Evolutionary conservation across 2,888 invertebrate species (phyloP), one percentile per base, ranked within the genome.

Genomic region (Mesorhabditis spiculigera): DNA sequence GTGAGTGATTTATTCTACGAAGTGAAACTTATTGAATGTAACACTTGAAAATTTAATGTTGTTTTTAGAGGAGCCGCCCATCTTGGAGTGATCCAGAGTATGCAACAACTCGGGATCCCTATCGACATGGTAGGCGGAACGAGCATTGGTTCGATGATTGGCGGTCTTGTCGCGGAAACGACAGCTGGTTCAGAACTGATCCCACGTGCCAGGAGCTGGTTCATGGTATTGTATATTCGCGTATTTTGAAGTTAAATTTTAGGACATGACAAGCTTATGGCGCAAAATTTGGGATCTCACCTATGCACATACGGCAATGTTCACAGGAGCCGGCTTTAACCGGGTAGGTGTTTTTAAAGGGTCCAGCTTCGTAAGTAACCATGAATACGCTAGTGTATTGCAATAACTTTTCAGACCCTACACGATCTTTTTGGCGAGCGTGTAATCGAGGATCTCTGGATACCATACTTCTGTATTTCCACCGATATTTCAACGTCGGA

Each of bases 101-200:
- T 97, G 87, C 91, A 91, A 89, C 95, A 98, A 87, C 93, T 94
- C 8, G 95, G 95, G 5, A 95, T 99, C 80, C 98, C 98, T 0
- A 93, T 99, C 73, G 98, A 98, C 87, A 95, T 98, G 93, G 93
- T 98, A 1, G 98, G 96, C 0, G 98, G 98, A 0, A 96, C 96
- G 10, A 95, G 95, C 86, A 98, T 98, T 79, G 97, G 97, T 5
- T 93, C 97, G 0, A 92, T 98, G 83, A 94, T 98, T 92, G 96
- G 96, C 0, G 96, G 94, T 0, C 88, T 97, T 0, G 98, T 70
- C 50, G 73, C 73, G 4, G 72, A 69, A 5, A 71, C 72, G 6
- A 72, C 74, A 13, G 70, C 72, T 62, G 10, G 63, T 28, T n/a
- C 68, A 10, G 58, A 45, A 4, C 63, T 44, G 1, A 28, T 28